Base-by-base conservation (phyloP, 1,140 invertebrate genomes). In the Nebria ingens region DNA sequence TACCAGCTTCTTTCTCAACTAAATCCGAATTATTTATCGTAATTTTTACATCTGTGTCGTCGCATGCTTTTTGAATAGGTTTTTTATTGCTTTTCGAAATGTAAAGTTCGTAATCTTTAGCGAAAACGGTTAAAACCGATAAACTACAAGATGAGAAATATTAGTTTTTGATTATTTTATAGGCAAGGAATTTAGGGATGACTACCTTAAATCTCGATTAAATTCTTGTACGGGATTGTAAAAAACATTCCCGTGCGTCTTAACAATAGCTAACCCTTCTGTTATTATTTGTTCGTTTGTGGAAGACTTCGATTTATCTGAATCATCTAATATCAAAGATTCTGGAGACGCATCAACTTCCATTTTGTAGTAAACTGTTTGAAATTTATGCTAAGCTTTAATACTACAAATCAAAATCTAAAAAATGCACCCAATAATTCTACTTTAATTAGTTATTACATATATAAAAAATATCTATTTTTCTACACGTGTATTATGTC, bases 191-290 rank as follows among this genome's bases (percentile, higher is more conserved):
- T 45, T 45, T 45, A 45, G 9, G 6, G 9, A 12, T 34, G 25
- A n/a, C n/a, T 17, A 86, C 77, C 86, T 95, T n/a, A 98, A 71
- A 75, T 98, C 95, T 64, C 95, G 77, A 68, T 98, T 98, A 64
- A 98, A 97, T 73, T 97, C 91, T 73, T 98, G 95, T 15, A 97
- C 94, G 1, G 92, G 93, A 76, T 98, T 98, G 66, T 97, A 98
- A 73, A 98, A 98, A 0, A 97, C 92, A 68, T 86, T 81, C 49
- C 82, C 79, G 15, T 73, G 66, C 9, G 79, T 79, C 13, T 84
- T 71, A 57, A 93, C 82, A 64, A 80, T 78, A 1, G 89, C 89
- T 65, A 81, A 74, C 0, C 91, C 91, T 76, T 94, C 91, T 55
- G 62, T 73, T 22, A 84, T 72, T 55, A 13, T 34, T 53, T 51